Evolutionary conservation across 2,888 invertebrate genomes (phyloP), one percentile per base, ranked within the genome.

Genomic region (Hyles lineata): DNA sequence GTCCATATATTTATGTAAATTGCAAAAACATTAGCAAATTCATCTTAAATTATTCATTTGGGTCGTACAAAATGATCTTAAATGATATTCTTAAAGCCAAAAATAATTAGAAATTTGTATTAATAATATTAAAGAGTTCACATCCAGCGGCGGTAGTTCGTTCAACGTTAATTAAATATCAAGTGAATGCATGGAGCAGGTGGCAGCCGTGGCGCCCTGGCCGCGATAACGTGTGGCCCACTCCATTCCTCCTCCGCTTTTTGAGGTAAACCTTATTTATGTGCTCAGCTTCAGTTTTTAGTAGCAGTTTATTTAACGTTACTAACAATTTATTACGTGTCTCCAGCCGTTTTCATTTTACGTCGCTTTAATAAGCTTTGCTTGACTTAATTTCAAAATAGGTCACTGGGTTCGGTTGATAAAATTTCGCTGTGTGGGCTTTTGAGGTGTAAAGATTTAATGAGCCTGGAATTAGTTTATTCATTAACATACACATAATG

Each of bases 191-290:
- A 79, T 82, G 88, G 87, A 85, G 89, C 92, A 91, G 91, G 91
- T 92, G 91, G 86, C 83, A 81, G 79, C 79, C 80, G 82, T 77
- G 79, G 82, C 77, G 79, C 81, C 50, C n/a, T 67, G 67, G 67
- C 72, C 63, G 87, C 84, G 91, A 92, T 91, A 91, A 91, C 89
- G 88, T 85, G 88, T 86, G 87, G 81, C 84, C 82, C 80, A 82
- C 86, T 87, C 88, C 85, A 88, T 86, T 85, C 82, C 83, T 72
- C 72, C 85, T 85, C 79, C 81, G 87, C 88, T 89, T 89, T 89
- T 89, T 90, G 89, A 87, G 89, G 90, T 89, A 87, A 90, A 83
- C 89, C 87, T 89, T 89, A 90, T 91, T 91, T 90, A 90, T 87
- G 58, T 58, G 62, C 72, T 35, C 72, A 58, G 72, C 35, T 74